Percentiles rank a stretch among this genome's conserved stretches.
phyloP scores from a whole-genome alignment of 2,113 vertebrate genomes.

The Onychorhynchus coronatus region DNA sequence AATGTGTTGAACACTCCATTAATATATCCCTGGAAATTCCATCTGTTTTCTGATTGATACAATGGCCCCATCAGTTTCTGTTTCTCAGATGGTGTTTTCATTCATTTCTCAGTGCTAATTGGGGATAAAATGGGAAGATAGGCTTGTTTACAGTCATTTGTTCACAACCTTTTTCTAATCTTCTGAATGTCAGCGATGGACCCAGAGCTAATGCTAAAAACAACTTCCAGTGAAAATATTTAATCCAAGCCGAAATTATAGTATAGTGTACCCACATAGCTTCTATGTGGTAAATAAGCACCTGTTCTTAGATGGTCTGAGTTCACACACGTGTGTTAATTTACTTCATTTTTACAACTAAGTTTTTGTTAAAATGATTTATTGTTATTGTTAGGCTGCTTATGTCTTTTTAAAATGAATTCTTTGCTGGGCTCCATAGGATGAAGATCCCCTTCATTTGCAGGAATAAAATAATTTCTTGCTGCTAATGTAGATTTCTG shows the following conservation, averaged over 20 bases:
- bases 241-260: neutral
- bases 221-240: neutral
- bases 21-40: neutral
- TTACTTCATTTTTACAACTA: neutral
- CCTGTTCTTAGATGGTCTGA: neutral
- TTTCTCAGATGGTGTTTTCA: neutral
- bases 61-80: neutral
- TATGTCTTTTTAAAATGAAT: neutral
- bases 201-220: neutral
- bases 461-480: neutral
- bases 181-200: neutral
- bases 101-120: neutral
- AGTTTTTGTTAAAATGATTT: neutral
- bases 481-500: neutral
- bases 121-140: neutral
- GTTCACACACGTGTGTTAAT: neutral
- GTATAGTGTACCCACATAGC: neutral
- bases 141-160: neutral
- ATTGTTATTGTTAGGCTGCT: neutral
- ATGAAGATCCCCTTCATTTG: neutral
- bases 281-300: neutral
- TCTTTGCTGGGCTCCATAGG: neutral
- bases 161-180: neutral
- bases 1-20: accelerated
- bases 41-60: neutral